Conservation (phyloP, 2,888 invertebrate species). For the Clostera curtula region DNA sequence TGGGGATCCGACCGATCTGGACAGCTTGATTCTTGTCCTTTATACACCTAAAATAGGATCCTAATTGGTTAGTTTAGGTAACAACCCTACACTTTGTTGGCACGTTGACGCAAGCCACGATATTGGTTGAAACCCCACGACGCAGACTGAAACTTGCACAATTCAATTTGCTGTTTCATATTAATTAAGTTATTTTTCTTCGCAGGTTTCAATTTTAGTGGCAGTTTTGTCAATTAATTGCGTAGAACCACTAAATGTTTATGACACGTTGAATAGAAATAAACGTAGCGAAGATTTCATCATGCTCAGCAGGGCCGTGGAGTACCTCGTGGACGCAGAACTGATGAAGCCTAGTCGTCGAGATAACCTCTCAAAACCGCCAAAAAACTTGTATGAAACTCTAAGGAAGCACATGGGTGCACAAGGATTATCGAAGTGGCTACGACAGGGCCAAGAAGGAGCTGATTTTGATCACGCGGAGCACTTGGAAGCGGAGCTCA, state of each 20-base stretch:
- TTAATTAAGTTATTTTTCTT: no score
- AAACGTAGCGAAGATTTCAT: constrained; percentile 4
- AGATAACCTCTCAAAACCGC: not conserved
- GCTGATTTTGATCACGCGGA: not conserved
- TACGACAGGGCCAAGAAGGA: not conserved
- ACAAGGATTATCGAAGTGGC: not conserved
- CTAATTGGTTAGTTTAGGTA: no score
- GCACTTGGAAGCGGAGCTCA: constrained; percentile 33
- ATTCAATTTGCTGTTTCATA: no score
- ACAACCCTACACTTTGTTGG: no score
- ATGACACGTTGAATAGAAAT: not conserved
- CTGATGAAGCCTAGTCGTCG: constrained; percentile 1
- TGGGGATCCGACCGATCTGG: no score
- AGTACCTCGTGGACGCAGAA: constrained; percentile 8
- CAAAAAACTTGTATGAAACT: not conserved
- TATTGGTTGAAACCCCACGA: no score
- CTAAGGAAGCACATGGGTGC: not conserved
- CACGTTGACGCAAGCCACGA: no score
- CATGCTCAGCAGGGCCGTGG: constrained; percentile 8
- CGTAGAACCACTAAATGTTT: not conserved
- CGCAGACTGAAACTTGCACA: no score
- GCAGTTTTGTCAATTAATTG: not conserved
- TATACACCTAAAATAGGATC: no score
- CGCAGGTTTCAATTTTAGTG: no score
- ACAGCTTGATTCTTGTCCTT: no score